A percentile compares a stretch with the other conserved stretches of the same genome.
These are phyloP conservation scores for Daubentonia madagascariensis DNA, from an alignment of 2,113 vertebrate species.

Conservation along the genomic window DNA sequence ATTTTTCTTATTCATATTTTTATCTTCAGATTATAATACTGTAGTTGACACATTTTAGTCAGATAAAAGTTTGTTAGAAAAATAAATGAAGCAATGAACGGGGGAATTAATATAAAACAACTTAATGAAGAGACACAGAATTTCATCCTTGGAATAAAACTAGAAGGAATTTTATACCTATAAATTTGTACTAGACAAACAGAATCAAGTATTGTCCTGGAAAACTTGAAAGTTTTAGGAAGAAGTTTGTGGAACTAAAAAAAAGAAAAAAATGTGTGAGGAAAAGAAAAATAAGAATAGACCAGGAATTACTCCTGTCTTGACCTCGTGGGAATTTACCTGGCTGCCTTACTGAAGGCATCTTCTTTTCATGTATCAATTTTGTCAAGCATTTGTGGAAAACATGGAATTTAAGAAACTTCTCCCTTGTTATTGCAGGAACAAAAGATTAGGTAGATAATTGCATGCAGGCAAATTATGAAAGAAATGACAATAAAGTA, in stretches of 20 bases:
- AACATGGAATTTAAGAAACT: not conserved
- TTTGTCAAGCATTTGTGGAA: not conserved
- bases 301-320: not conserved
- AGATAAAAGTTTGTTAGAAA: not conserved
- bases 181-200: not conserved
- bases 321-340: not conserved
- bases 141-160: not conserved
- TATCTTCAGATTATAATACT: not conserved
- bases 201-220: not conserved
- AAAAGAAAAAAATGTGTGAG: not conserved
- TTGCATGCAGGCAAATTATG: not conserved
- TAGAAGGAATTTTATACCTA: not conserved
- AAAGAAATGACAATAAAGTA: not conserved
- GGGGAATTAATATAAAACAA: not conserved
- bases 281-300: not conserved
- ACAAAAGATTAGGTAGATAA: not conserved
- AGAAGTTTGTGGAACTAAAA: not conserved
- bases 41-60: not conserved
- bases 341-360: not conserved
- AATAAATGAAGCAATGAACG: not conserved
- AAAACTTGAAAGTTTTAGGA: not conserved
- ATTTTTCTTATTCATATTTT: not conserved
- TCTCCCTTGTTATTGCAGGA: not conserved
- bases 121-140: not conserved
- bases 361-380: not conserved